phyloP scores from a whole-genome alignment of 2,888 invertebrate species.

The Drosophila tripunctata region DNA sequence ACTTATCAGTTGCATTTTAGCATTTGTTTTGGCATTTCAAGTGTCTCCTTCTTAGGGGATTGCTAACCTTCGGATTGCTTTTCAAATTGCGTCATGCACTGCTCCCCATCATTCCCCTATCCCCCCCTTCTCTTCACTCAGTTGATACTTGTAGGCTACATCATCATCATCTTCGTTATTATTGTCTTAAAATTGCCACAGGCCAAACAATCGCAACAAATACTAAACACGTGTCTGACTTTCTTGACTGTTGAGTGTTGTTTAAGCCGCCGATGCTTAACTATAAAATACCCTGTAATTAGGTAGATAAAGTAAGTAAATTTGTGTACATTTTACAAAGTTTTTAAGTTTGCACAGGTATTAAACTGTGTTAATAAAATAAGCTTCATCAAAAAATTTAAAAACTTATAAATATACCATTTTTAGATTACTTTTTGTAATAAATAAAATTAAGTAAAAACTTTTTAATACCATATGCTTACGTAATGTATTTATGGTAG shows the following conservation, averaged over 20 bases:
- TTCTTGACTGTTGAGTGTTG: constrained; percentile 8
- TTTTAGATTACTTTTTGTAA: no score
- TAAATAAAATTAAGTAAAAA: no score
- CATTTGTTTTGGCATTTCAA: constrained; percentile 15
- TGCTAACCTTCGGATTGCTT: constrained; percentile 1
- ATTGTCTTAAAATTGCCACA: not conserved
- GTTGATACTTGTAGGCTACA: constrained; percentile 10
- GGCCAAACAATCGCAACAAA: constrained; percentile 17
- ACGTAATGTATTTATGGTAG: no score
- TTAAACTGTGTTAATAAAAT: no score
- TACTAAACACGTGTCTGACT: constrained; percentile 28
- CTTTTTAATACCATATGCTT: no score
- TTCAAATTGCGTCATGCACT: constrained; percentile 21
- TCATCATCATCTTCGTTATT: not conserved
- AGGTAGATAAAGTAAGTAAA: no score
- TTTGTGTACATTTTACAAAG: no score
- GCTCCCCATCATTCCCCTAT: not conserved
- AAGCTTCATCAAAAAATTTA: no score
- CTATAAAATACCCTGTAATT: not conserved
- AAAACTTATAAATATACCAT: no score
- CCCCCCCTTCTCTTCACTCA: not conserved
- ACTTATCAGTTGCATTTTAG: constrained; percentile 26
- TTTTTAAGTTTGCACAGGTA: no score
- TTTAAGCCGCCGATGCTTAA: not conserved
- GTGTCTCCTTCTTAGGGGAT: constrained; percentile 1